Evolutionary conservation across 1,140 invertebrate species (phyloP).

Genomic region (Cydia pomonella): DNA sequence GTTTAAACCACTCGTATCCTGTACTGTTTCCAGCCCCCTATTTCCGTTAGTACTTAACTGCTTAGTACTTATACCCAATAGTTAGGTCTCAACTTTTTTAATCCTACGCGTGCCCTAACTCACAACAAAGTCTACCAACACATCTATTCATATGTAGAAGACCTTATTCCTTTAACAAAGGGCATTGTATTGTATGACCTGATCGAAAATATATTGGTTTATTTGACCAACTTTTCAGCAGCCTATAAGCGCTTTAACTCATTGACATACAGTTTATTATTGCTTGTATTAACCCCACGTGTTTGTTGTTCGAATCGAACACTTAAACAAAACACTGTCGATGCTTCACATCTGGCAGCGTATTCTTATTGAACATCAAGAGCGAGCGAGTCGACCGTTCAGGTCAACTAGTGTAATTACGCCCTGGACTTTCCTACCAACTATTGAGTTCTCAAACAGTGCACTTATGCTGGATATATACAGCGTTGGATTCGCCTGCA

Average conservation of each 20-base stretch:
- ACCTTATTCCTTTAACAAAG: not conserved
- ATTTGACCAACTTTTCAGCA: not conserved
- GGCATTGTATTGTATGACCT: not conserved
- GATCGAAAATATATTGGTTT: not conserved
- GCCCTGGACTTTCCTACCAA: not conserved
- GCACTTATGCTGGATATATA: not conserved
- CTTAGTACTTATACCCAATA: not conserved
- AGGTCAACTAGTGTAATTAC: not conserved
- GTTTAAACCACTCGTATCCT: not conserved
- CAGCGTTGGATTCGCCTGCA: not conserved
- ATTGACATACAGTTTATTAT: constrained; percentile 4
- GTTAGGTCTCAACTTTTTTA: not conserved
- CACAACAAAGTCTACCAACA: not conserved
- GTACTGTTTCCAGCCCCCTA: not conserved
- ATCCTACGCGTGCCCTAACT: not conserved
- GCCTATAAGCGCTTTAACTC: not conserved
- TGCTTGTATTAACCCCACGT: not conserved
- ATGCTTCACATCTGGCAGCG: constrained; percentile 13
- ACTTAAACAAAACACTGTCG: constrained; percentile 28
- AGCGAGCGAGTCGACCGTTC: not conserved
- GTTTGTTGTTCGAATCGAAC: not conserved
- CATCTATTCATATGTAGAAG: not conserved
- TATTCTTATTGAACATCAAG: not conserved
- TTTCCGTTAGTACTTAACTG: constrained; percentile 13
- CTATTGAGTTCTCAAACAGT: not conserved